phyloP scores from a whole-genome alignment of 2,888 invertebrate genomes.

The Standfussiana lucernea region DNA sequence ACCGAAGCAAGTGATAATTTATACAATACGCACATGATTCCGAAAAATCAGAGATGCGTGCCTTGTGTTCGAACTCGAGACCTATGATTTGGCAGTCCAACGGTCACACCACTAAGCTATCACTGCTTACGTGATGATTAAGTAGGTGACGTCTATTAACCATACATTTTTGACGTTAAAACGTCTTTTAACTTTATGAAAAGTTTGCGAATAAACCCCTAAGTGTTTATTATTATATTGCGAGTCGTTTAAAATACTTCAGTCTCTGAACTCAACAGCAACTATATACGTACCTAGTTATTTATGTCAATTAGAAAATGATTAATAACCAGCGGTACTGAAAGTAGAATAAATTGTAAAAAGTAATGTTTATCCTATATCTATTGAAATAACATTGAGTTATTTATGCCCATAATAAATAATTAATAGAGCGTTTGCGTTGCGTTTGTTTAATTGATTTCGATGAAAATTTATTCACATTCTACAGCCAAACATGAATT shows the following conservation, averaged over 20 bases:
- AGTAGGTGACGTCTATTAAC: neutral
- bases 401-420: slow-evolving; percentile 26
- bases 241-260: neutral
- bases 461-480: neutral
- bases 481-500: neutral
- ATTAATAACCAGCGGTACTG: neutral
- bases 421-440: neutral
- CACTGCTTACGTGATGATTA: too few species aligned
- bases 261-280: neutral
- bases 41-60: too few species aligned
- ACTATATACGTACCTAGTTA: neutral
- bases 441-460: slow-evolving; percentile 24
- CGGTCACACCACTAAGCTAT: too few species aligned
- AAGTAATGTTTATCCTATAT: neutral
- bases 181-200: neutral
- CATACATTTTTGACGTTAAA: neutral
- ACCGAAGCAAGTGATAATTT: too few species aligned
- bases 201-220: neutral
- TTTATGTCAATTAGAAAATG: slow-evolving; percentile 18
- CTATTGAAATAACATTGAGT: neutral
- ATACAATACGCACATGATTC: too few species aligned
- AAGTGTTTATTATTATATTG: neutral
- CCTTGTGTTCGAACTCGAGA: too few species aligned
- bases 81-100: too few species aligned
- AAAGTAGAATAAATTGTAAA: slow-evolving; percentile 20